Evolutionary conservation across 2,797 vertebrate genomes (phyloP), one percentile per base, ranked within the genome.

Genomic region (Erpetoichthys calabaricus): DNA sequence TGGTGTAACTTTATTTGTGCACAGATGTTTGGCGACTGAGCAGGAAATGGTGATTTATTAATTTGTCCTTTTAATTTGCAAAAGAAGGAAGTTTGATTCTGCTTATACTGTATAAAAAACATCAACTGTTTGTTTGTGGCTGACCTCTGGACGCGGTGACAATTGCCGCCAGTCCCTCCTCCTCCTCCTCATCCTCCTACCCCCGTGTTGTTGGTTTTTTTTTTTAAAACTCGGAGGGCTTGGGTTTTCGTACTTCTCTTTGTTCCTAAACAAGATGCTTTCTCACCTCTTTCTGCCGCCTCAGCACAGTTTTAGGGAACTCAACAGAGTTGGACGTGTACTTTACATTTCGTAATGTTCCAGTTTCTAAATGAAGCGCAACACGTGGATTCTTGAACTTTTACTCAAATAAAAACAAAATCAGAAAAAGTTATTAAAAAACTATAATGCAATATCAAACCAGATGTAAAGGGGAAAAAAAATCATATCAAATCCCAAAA

Each of bases 11-110:
- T 42, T 54, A 7, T 54, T 10, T 54, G 41, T 54, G 42, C 53
- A 54, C 53, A 54, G 53, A 54, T 54, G 53, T 42, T 54, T 54
- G 7, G 41, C 44, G 53, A 54, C 9, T 42, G 53, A 8, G 53
- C 5, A 55, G 66, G 47, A 49, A 49, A 49, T 49, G 3, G 5
- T 49, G 47, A 49, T 49, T 49, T 49, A 49, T 49, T 3, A 49
- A 49, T 49, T 49, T 49, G 47, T 49, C 47, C 47, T 49, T 49
- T 49, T 49, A 49, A 49, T 49, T n/a, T 49, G 47, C 47, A 49
- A 49, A 49, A 49, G 47, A 7, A 49, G 47, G 47, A 49, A 49
- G 47, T 49, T 4, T 49, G 47, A 7, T 49, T 49, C n/a, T 49
- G 47, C 47, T 49, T 49, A 49, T 49, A 49, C 47, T n/a, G n/a